Evolutionary conservation across 2,113 vertebrate genomes (phyloP), one percentile per base, ranked within the genome.

Genomic region (Pseudonaja textilis): DNA sequence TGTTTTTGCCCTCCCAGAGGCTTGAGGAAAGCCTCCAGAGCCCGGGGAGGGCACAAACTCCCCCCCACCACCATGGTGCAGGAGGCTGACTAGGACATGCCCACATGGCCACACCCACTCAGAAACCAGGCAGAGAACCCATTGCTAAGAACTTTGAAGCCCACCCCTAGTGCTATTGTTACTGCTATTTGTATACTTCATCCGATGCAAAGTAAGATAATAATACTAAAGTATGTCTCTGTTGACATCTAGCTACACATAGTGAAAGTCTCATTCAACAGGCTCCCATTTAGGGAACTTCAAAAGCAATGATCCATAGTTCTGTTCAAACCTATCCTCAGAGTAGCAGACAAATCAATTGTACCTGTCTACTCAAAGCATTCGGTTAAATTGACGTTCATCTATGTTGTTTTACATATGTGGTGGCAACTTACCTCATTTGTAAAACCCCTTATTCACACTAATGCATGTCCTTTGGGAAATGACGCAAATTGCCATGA

Each of bases 21-120:
- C 1, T 9, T 1, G 1, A 50, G 1, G 0, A 50, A 50, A 50
- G 47, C 1, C 47, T 10, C 8, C 47, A 6, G 8, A 50, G 1
- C 8, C 47, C 47, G 0, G 8, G 47, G 47, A 50, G 47, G 47
- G 47, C 8, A 50, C 9, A 50, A 50, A 9, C 7, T 1, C 8
- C 0, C 8, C 7, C 47, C 47, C 47, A 9, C 47, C 47, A 9
- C 1, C 47, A 1, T 50, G 47, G 47, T 50, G 47, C 47, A 50
- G 47, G 47, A 50, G 47, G 47, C 47, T 50, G 47, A 50, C 47
- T 50, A 50, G 47, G 7, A 8, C 8, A 50, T 7, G 8, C 47
- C 47, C 47, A 50, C 1, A 50, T 50, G 47, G 47, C 47, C 47
- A 50, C 1, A 0, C 47, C 47, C 47, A 50, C 47, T 8, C 47